Evolutionary conservation across 2,113 vertebrate species (phyloP), one percentile per base, ranked within the genome.

Genomic region (Psephotus haematonotus): DNA sequence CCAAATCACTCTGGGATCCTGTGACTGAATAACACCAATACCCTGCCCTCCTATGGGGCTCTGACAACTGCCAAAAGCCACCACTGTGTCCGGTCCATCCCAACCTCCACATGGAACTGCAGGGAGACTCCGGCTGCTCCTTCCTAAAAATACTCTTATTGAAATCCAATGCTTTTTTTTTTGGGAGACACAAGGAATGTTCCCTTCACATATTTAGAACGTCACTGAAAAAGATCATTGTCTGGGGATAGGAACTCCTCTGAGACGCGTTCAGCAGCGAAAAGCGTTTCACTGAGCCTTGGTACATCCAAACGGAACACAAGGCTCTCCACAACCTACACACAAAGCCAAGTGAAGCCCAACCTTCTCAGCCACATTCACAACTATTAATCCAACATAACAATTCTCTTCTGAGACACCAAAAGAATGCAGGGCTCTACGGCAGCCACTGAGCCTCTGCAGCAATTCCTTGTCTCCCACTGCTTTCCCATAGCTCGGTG

Each of bases 221-320:
- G 14, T 8, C 57, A 24, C 1, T 29, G 67, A 52, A 11, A 50
- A 53, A 35, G 43, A 13, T 11, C 55, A 5, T 33, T 39, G 65
- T 39, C 28, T 27, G 70, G n/a, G 77, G 77, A 46, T 1, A 75
- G 29, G 2, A 18, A 16, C 47, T 41, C 28, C 28, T 43, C 11
- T 17, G 50, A 60, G 7, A 44, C 0, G 28, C 0, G 0, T 7
- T n/a, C 0, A 9, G 55, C 2, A 46, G 15, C 2, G 0, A 17
- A 8, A 10, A 49, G 31, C 65, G 67, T 53, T 81, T 75, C 65
- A 3, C 55, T 23, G 9, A 72, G n/a, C 59, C 33, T 11, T 7
- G 9, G 57, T 13, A 17, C 2, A 0, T 65, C 43, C 13, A 10
- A 33, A 7, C 22, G 0, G 3, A 35, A 1, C 7, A 6, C 1